Percentiles rank a stretch among this genome's conserved stretches.
Conservation (phyloP, 1,140 invertebrate genomes). For the Capitella teleta region DNA sequence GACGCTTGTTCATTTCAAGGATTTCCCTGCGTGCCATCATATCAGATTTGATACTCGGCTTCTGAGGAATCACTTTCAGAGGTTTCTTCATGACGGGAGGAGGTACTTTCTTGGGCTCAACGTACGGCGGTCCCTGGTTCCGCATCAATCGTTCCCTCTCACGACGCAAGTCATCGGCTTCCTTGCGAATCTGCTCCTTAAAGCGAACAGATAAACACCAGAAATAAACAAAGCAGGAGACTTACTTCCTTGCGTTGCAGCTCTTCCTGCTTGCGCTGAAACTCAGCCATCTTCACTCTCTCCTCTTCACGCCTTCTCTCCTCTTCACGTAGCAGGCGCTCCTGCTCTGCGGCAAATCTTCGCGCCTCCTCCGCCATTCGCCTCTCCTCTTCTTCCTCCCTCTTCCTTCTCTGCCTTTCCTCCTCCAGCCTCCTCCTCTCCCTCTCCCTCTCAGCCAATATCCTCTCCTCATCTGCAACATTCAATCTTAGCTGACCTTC, state of each 20-base stretch:
- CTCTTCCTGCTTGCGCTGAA: constrained; percentile 30
- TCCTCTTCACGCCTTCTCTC: constrained; percentile 1
- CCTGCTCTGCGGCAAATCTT: constrained; percentile 8
- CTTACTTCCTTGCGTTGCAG: constrained; percentile 18
- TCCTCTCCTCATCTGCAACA: constrained; percentile 1
- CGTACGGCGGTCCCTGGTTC: constrained; percentile 17
- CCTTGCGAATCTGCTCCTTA: constrained; percentile 27
- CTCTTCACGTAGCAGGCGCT: constrained; percentile 12
- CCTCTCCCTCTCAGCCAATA: not conserved
- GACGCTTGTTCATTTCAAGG: not conserved
- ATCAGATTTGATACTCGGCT: not conserved
- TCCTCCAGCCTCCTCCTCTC: constrained; percentile 1
- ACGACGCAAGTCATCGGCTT: constrained; percentile 36
- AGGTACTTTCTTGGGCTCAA: too few relatives aligned
- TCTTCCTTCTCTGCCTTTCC: constrained; percentile 20
- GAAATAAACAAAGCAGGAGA: not conserved
- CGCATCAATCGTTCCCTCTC: constrained; percentile 19
- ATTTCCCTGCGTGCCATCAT: not conserved
- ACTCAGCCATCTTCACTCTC: constrained; percentile 22
- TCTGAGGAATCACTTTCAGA: not conserved
- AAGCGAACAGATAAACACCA: not conserved
- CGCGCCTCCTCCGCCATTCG: constrained; percentile 8
- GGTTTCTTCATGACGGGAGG: too few relatives aligned
- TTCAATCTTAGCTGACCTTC: constrained; percentile 6
- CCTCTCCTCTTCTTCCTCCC: constrained; percentile 31